These are phyloP conservation scores for Nothobranchius kuhntae DNA, from an alignment of 2,113 vertebrate species.

Conservation along the genomic window DNA sequence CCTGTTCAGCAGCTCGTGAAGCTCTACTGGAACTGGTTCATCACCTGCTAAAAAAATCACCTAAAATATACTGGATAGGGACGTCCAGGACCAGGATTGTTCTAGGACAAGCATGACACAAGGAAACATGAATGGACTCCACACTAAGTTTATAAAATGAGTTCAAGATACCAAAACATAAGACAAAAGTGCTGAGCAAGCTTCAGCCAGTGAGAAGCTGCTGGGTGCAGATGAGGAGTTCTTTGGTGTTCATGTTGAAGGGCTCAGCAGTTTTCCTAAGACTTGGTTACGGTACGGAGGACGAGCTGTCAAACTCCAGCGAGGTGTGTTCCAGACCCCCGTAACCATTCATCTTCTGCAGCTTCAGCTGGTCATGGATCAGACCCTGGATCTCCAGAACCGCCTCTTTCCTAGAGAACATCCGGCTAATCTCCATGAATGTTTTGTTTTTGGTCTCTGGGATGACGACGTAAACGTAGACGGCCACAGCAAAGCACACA, in stretches of 20 bases:
- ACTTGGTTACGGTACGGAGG: constrained; percentile 59
- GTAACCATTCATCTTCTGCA: constrained; percentile 82
- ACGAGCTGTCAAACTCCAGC: constrained; percentile 78
- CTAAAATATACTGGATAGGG: too few species aligned
- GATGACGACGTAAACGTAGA: constrained; percentile 82
- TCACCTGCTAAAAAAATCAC: too few species aligned
- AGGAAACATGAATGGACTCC: too few species aligned
- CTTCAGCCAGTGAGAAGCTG: background rate
- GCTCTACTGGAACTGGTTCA: too few species aligned
- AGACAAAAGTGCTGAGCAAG: background rate
- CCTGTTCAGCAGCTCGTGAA: too few species aligned
- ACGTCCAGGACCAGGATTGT: too few species aligned
- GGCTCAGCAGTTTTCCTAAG: background rate
- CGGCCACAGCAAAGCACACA: constrained; percentile 82
- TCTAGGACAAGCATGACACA: too few species aligned
- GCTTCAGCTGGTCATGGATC: constrained; percentile 68
- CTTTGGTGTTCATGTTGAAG: constrained; percentile 1
- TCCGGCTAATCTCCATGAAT: constrained; percentile 89
- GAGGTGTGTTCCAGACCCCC: constrained; percentile 80
- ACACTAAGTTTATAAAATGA: too few species aligned
- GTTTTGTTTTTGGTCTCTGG: constrained; percentile 92
- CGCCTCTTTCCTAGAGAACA: constrained; percentile 79
- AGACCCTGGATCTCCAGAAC: constrained; percentile 62
- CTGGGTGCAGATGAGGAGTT: constrained; percentile 1
- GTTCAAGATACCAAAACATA: too few species aligned